A percentile compares a stretch with the other conserved stretches of the same genome.
Evolutionary conservation across 2,888 invertebrate genomes (phyloP).

Genomic region (Actias luna): DNA sequence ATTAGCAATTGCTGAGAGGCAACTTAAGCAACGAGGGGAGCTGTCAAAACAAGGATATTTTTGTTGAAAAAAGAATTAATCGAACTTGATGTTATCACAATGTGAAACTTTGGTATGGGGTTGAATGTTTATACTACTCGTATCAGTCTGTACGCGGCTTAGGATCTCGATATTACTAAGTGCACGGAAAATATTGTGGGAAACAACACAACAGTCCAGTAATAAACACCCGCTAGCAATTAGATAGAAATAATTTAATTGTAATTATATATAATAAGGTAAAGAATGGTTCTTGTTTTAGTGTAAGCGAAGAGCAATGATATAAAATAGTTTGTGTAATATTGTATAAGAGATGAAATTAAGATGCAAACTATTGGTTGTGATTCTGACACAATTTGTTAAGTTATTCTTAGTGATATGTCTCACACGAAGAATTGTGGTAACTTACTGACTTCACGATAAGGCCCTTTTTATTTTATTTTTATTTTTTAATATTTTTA

Average conservation of each 20-base stretch:
- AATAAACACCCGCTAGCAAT: conserved; percentile 75
- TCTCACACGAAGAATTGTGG: conserved; percentile 65
- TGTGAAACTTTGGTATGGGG: background rate
- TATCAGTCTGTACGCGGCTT: conserved; percentile 41
- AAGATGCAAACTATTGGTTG: conserved; percentile 82
- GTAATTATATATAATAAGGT: conserved; percentile 76
- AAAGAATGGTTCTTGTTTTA: conserved; percentile 81
- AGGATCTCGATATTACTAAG: conserved; percentile 54
- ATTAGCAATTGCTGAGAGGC: too few species aligned
- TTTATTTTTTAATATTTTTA: conserved; percentile 72
- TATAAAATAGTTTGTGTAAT: conserved; percentile 81
- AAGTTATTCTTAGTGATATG: conserved; percentile 72
- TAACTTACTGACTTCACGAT: conserved; percentile 66
- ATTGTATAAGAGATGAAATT: conserved; percentile 77
- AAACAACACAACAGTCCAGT: conserved; percentile 70
- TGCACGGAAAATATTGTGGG: conserved; percentile 53
- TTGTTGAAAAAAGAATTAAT: background rate
- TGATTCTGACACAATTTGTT: conserved; percentile 81
- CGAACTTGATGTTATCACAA: background rate
- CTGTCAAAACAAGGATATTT: background rate
- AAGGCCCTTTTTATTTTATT: conserved; percentile 60
- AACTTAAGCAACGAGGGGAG: too few species aligned
- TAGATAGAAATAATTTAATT: conserved; percentile 80
- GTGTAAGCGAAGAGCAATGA: conserved; percentile 80
- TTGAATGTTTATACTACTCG: conserved; percentile 11